Conservation (phyloP, 2,113 vertebrate genomes). For the Hoplias malabaricus region DNA sequence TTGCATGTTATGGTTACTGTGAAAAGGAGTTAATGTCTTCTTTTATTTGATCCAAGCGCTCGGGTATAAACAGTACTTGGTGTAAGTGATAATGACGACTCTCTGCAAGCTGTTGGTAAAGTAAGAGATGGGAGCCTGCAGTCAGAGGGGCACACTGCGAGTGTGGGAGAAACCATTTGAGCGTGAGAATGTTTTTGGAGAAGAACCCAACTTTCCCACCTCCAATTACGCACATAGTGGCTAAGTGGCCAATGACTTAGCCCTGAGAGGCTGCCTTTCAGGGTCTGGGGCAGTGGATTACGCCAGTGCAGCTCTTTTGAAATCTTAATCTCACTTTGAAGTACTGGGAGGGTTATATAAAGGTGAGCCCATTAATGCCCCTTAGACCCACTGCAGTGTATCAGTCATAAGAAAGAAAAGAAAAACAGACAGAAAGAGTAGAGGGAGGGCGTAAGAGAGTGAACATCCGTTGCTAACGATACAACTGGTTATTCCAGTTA, state of each 20-base stretch:
- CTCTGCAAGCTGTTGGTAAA: neutral
- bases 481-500: slow-evolving; percentile 28
- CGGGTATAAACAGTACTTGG: no score
- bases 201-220: slow-evolving; percentile 18
- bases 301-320: slow-evolving; percentile 27
- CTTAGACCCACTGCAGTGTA: neutral
- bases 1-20: no score
- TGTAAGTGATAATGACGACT: neutral
- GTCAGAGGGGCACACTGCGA: neutral
- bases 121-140: neutral
- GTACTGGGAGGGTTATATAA: slow-evolving; percentile 56
- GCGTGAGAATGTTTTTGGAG: slow-evolving; percentile 11
- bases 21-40: no score
- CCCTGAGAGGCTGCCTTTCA: slow-evolving; percentile 14
- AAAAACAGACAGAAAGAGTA: neutral
- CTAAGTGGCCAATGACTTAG: neutral
- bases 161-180: neutral
- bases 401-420: neutral
- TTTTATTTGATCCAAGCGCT: neutral
- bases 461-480: neutral
- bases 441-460: neutral
- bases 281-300: slow-evolving; percentile 31
- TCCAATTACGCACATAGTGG: slow-evolving; percentile 19
- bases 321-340: slow-evolving; percentile 72
- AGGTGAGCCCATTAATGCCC: slow-evolving; percentile 58